phyloP scores from a whole-genome alignment of 1,140 invertebrate species.

The Diorhabda elongata region DNA sequence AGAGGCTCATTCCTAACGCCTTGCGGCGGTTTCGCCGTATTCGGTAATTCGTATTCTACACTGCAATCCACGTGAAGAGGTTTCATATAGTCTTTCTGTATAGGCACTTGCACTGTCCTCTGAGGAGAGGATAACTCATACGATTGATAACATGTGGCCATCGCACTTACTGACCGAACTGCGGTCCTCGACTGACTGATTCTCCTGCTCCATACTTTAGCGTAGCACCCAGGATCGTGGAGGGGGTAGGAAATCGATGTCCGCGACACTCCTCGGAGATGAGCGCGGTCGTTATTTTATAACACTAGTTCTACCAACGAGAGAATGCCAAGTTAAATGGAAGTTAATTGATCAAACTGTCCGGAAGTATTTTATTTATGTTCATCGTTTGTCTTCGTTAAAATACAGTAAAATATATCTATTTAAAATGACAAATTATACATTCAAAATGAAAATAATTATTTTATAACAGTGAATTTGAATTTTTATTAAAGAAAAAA shows the following conservation, averaged over 20 bases:
- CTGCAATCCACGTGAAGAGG: constrained; percentile 79
- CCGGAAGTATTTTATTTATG: too few species aligned
- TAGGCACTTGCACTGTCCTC: constrained; percentile 39
- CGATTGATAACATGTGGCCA: constrained; percentile 45
- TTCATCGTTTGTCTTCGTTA: too few species aligned
- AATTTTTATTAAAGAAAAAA: too few species aligned
- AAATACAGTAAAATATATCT: too few species aligned
- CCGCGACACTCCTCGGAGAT: constrained; percentile 41
- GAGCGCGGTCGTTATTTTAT: constrained; percentile 40
- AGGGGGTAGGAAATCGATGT: constrained; percentile 47
- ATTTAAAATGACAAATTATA: too few species aligned
- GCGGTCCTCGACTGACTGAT: constrained; percentile 43
- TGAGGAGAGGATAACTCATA: constrained; percentile 41
- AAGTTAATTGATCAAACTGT: too few species aligned
- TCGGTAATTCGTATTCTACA: constrained; percentile 79
- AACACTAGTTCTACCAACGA: constrained; percentile 22
- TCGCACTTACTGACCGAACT: constrained; percentile 33
- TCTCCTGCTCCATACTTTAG: constrained; percentile 17
- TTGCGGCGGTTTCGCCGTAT: constrained; percentile 73
- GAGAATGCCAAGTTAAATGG: too few species aligned
- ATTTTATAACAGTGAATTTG: too few species aligned
- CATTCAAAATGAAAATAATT: too few species aligned
- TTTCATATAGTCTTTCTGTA: constrained; percentile 68
- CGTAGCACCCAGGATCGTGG: constrained; percentile 26
- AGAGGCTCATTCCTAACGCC: constrained; percentile 70